Evolutionary conservation across 2,797 vertebrate genomes (phyloP).

Genomic region (Acestrorhynchus altus): DNA sequence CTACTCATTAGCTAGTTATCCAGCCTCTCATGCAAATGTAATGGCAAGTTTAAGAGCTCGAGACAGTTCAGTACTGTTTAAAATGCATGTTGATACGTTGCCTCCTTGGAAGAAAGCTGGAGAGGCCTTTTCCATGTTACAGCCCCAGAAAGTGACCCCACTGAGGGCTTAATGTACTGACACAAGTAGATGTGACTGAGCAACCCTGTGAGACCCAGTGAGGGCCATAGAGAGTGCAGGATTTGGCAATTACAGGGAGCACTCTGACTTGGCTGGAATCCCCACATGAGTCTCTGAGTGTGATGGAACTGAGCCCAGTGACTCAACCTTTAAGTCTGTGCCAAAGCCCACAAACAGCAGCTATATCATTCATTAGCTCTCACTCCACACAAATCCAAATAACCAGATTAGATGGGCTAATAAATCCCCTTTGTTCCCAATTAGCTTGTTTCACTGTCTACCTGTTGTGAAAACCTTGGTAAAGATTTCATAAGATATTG

Average conservation of each 20-base stretch:
- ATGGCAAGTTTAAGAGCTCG: constrained; percentile 2
- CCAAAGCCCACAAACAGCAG: constrained; percentile 40
- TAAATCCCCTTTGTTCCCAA: neutral
- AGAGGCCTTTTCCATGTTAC: neutral
- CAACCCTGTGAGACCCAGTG: constrained; percentile 22
- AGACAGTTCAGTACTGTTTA: neutral
- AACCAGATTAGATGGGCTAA: constrained; percentile 17
- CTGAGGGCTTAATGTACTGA: constrained; percentile 34
- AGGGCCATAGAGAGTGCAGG: constrained; percentile 33
- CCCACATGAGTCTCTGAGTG: constrained; percentile 4
- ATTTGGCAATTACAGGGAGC: constrained; percentile 39
- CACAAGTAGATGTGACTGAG: constrained; percentile 4
- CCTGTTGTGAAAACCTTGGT: neutral
- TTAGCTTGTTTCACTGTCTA: constrained; percentile 5
- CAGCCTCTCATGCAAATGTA: neutral
- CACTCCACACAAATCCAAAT: constrained; percentile 2
- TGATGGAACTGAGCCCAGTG: constrained; percentile 40
- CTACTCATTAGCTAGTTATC: neutral
- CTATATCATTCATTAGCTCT: constrained; percentile 33
- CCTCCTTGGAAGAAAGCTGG: neutral
- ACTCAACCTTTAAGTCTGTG: constrained; percentile 45
- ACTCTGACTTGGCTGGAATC: constrained; percentile 40
- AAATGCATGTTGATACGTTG: constrained; percentile 13
- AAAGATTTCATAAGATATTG: constrained; percentile 1
- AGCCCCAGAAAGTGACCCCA: constrained; percentile 7